Conservation (phyloP, 2,888 invertebrate genomes). For the Melangyna quadrimaculata region DNA sequence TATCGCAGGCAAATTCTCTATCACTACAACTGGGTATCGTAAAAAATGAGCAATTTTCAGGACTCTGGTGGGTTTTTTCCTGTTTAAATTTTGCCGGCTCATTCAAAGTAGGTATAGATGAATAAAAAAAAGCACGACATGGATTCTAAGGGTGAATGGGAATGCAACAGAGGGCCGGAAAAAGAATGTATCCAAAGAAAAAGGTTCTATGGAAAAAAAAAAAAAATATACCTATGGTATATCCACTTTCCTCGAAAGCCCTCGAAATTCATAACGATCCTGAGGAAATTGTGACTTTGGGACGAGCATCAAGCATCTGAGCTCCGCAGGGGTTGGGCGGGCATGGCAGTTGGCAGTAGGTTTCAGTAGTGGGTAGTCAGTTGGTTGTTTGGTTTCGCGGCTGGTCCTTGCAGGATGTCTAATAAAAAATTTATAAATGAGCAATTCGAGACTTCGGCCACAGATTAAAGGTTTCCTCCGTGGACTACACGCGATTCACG, state of each 20-base stretch:
- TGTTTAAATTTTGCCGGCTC: slow-evolving; percentile 28
- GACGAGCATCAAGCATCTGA: slow-evolving; percentile 67
- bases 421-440: slow-evolving; percentile 75
- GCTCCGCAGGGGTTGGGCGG: slow-evolving; percentile 67
- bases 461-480: slow-evolving; percentile 73
- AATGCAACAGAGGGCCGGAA: slow-evolving; percentile 64
- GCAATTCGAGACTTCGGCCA: slow-evolving; percentile 72
- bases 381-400: slow-evolving; percentile 60
- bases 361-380: slow-evolving; percentile 17
- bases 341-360: too few species aligned
- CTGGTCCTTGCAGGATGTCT: slow-evolving; percentile 73
- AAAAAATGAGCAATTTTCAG: slow-evolving; percentile 65
- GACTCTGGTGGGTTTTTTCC: slow-evolving; percentile 45
- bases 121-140: slow-evolving; percentile 28
- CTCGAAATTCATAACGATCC: slow-evolving; percentile 72
- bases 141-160: slow-evolving; percentile 59
- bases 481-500: slow-evolving; percentile 56
- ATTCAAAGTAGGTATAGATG: slow-evolving; percentile 48
- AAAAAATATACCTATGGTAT: too few species aligned
- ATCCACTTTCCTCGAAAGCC: slow-evolving; percentile 67
- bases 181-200: slow-evolving; percentile 65
- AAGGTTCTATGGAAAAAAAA: slow-evolving; percentile 38
- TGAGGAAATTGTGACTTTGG: slow-evolving; percentile 62
- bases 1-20: slow-evolving; percentile 45
- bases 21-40: slow-evolving; percentile 44